Evolutionary conservation across 23 tunicate genomes (phyloP).

Genomic region (Halocynthia aurantium): DNA sequence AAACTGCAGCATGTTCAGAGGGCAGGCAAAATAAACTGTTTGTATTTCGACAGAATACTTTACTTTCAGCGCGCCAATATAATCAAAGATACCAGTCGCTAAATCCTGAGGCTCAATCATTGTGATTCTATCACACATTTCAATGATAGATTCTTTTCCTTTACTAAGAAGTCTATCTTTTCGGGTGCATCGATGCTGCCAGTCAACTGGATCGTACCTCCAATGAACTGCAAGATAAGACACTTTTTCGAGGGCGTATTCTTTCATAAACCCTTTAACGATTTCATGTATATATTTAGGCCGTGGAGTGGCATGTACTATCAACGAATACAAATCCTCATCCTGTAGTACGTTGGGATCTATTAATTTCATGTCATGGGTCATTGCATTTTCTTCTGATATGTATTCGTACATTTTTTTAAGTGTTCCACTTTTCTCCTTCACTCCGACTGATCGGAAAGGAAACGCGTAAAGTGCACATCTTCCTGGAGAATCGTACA

Average conservation of each 20-base stretch:
- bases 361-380: background rate
- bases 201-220: conserved; percentile 52
- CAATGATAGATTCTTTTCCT: background rate
- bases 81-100: conserved; percentile 29
- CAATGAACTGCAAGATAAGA: conserved; percentile 41
- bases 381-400: too few species aligned
- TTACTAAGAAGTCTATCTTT: background rate
- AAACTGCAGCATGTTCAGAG: conserved; percentile 23
- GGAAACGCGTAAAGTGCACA: conserved; percentile 51
- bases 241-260: background rate
- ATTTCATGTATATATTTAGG: conserved; percentile 27
- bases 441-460: conserved; percentile 39
- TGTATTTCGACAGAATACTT: background rate
- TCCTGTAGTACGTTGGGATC: background rate
- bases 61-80: background rate
- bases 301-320: conserved; percentile 18
- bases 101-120: conserved; percentile 28
- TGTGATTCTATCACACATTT: conserved; percentile 25
- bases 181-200: conserved; percentile 34
- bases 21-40: conserved; percentile 42
- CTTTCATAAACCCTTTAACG: conserved; percentile 16
- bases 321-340: conserved; percentile 32
- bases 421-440: conserved; percentile 3
- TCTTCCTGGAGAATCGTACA: conserved; percentile 30
- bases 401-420: background rate